Base-by-base conservation (phyloP, 2,888 invertebrate genomes). In the Agrilus mali region DNA sequence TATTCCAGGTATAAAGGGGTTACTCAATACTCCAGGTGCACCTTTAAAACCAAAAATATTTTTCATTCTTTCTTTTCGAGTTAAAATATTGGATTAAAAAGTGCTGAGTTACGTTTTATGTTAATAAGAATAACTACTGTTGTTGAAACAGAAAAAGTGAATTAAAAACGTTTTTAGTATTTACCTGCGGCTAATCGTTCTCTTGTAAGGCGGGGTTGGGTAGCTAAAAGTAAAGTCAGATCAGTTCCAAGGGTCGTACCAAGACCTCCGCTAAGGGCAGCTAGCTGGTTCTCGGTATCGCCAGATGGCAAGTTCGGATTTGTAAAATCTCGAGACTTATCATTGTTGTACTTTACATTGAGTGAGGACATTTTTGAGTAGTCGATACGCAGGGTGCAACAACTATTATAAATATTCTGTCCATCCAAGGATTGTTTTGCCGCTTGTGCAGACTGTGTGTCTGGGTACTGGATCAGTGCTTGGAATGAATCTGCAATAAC, bases 321-420 rank as follows among this genome's bases (percentile, higher is more conserved):
- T 58, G 97, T 98, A 77, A 95, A 98, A 74, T 98, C 98, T 48
- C 97, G 78, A 49, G 94, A 95, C 74, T 99, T 98, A 75, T 99
- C 98, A 72, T 98, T 99, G 77, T 98, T 99, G 77, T 95, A 99
- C 70, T 96, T 95, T 56, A 98, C 97, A 72, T 97, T 97, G 60
- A 98, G 77, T 58, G 90, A 92, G 59, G 90, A 86, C 80, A 98
- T 81, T 74, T 98, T 98, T 59, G 95, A 95, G 75, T 95, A 98
- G 72, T 98, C 97, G 68, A 98, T 97, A 68, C 96, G 86, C 61
- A 98, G 77, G 44, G 96, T 97, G 77, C 97, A 97, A 74, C 98
- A 98, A 47, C 95, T 94, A 70, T 95, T 97, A 80, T 97, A 98
- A 64, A 97, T 95, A 70, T 97, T 96, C 71, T 98, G 97, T 36